These are phyloP conservation scores for Ophioderma brevispina DNA, from an alignment of 35 echinoderm and acorn worm genomes.

Conservation along the genomic window DNA sequence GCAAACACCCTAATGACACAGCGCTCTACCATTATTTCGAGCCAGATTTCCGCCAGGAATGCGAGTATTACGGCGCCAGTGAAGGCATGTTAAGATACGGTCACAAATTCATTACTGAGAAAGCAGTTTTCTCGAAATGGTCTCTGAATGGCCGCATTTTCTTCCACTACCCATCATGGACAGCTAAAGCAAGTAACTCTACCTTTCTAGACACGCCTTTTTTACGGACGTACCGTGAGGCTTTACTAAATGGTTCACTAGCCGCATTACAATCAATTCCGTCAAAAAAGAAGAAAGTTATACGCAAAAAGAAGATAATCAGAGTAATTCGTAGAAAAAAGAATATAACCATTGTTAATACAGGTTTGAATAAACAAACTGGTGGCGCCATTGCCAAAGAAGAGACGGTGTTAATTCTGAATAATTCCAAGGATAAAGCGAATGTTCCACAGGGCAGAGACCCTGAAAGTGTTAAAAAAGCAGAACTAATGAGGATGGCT, in stretches of 20 bases:
- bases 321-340: background rate
- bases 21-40: slow-evolving; percentile 32
- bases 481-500: background rate
- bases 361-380: background rate
- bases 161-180: slow-evolving; percentile 44
- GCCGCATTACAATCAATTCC: background rate
- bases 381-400: background rate
- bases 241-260: background rate
- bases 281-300: background rate
- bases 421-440: background rate
- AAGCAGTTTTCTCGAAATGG: slow-evolving; percentile 36
- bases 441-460: background rate
- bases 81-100: slow-evolving; percentile 8
- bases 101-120: slow-evolving; percentile 42
- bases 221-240: background rate
- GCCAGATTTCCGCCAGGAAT: slow-evolving; percentile 22
- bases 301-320: background rate
- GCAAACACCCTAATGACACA: slow-evolving; percentile 39
- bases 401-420: background rate
- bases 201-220: background rate
- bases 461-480: background rate
- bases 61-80: slow-evolving; percentile 8
- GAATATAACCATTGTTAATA: background rate
- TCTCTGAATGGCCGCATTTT: background rate
- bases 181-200: slow-evolving; percentile 10